These are phyloP conservation scores for Crossocerus cetratus DNA, from an alignment of 2,888 invertebrate genomes.

Conservation along the genomic window DNA sequence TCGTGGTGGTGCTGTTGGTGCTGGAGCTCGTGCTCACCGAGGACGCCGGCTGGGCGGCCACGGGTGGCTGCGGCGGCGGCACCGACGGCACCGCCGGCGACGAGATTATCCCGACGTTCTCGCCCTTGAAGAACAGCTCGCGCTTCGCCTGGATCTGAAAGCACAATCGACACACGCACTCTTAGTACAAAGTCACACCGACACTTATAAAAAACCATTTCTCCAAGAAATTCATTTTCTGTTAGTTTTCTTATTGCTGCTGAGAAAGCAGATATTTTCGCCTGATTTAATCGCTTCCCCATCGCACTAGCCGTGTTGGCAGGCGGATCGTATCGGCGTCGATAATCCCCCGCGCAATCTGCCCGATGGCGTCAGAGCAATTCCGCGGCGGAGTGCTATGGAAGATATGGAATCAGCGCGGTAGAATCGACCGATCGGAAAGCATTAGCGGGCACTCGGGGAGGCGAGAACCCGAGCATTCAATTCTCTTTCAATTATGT, in stretches of 20 bases:
- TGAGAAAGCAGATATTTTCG: too few relatives aligned
- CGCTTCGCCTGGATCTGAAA: conserved; percentile 88
- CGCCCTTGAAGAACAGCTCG: conserved; percentile 89
- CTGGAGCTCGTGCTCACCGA: conserved; percentile 44
- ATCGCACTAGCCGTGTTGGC: too few relatives aligned
- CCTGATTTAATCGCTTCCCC: too few relatives aligned
- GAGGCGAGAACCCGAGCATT: too few relatives aligned
- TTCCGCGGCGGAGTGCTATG: conserved; percentile 2
- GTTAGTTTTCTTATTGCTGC: too few relatives aligned
- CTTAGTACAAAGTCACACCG: too few relatives aligned
- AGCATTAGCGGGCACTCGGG: conserved; percentile 4
- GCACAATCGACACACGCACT: too few relatives aligned
- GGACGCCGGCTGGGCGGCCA: conserved; percentile 12
- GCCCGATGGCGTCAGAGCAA: conserved; percentile 5
- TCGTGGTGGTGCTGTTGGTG: conserved; percentile 65
- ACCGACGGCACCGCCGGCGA: conserved; percentile 80
- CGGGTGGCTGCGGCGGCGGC: conserved; percentile 72
- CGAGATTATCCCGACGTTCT: conserved; percentile 65
- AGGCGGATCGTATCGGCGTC: conserved; percentile 6
- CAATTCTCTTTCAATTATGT: too few relatives aligned
- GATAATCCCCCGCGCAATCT: conserved; percentile 15
- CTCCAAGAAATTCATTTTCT: too few relatives aligned
- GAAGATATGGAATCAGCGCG: background rate
- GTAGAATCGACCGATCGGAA: background rate
- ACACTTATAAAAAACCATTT: too few relatives aligned